These are phyloP conservation scores for Malthinus seriepunctatus DNA, from an alignment of 2,888 invertebrate species.

Conservation along the genomic window DNA sequence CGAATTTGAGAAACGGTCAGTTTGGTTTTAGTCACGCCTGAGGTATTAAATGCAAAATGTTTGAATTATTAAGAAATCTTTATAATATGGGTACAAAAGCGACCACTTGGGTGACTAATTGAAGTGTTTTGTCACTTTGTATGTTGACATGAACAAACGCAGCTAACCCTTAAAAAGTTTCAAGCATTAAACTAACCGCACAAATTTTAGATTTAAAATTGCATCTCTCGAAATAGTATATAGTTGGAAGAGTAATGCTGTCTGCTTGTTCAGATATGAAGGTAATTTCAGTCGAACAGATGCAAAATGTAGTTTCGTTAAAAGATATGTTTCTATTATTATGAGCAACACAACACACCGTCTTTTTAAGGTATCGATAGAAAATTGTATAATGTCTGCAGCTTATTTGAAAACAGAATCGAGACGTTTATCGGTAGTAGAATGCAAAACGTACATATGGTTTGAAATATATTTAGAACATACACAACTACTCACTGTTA, in stretches of 20 bases:
- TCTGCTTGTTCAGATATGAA: too few species aligned
- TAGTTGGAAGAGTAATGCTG: too few species aligned
- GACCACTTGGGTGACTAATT: constrained; percentile 36
- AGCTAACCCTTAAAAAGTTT: too few species aligned
- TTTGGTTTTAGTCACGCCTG: constrained; percentile 36
- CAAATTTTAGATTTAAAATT: too few species aligned
- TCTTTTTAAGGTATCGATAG: background rate
- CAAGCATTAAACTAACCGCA: too few species aligned
- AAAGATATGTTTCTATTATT: too few species aligned
- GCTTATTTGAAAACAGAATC: constrained; percentile 2
- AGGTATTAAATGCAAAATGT: constrained; percentile 27
- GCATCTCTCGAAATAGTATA: too few species aligned
- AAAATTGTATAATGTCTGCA: background rate
- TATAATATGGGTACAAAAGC: constrained; percentile 26
- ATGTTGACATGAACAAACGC: constrained; percentile 9
- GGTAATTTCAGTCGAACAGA: too few species aligned
- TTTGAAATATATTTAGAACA: constrained; percentile 1
- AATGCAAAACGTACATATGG: background rate
- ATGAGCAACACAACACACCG: too few species aligned
- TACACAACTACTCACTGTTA: background rate
- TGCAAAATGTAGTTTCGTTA: too few species aligned
- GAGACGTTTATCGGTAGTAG: background rate
- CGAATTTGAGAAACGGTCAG: constrained; percentile 29
- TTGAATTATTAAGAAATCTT: constrained; percentile 40
- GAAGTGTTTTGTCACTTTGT: constrained; percentile 28